Base-by-base conservation (phyloP, 2,113 vertebrate species). In the Pterophyllum scalare region DNA sequence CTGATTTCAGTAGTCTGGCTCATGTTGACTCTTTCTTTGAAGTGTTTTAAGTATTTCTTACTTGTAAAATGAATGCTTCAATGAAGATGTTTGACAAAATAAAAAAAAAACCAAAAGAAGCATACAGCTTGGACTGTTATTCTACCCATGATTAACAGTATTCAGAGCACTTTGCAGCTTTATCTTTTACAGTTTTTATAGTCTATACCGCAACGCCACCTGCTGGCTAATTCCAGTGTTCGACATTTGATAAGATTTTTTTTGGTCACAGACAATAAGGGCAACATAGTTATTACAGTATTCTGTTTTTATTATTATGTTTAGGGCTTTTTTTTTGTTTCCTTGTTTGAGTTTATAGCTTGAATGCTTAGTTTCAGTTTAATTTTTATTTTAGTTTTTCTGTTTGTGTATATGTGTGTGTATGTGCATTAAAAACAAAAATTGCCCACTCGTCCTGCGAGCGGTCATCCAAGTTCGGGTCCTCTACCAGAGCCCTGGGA, bases 61-160 rank as follows among this genome's bases (percentile, higher is more conserved):
- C 58, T 49, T 92, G 92, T 92, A 61, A 92, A 90, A 81, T 80
- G 82, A 89, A 93, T 89, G 88, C 80, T 85, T 90, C 62, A 31
- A 76, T 89, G 56, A 83, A 58, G 61, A 85, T 82, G 59, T 90
- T 86, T 81, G 76, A 81, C 67, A 81, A 79, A 94, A 89, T 89
- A 88, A 90, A 93, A 88, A 10, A 43, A 6, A 3, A 6, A 54
- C 7, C n/a, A 9, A 3, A 59, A 31, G 3, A 78, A 82, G 6
- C 17, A 33, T 49, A 24, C 26, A 60, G 31, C 1, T 17, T 56
- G 67, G 28, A 20, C 9, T 59, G 52, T 38, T 3, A 12, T 43
- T 77, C 20, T 19, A 12, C 38, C n/a, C 4, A 11, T 7, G 6
- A 43, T 6, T 46, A 19, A 6, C 49, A 19, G 17, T 17, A 7